Conservation (phyloP, 2,113 vertebrate species). For the Phrynocephalus versicolor region DNA sequence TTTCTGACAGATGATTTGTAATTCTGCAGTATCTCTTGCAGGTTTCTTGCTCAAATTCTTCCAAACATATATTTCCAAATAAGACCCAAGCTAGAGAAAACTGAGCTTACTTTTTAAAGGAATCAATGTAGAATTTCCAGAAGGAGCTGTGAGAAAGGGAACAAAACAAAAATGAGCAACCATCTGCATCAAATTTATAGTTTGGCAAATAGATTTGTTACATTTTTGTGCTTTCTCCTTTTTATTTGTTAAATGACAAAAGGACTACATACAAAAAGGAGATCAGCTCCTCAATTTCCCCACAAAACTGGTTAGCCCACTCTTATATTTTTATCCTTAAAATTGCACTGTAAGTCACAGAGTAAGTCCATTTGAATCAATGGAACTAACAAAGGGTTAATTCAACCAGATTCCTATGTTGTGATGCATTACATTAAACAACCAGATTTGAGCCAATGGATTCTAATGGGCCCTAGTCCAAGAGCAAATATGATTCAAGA, state of each 20-base stretch:
- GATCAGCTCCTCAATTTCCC: not conserved
- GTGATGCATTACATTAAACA: too few species aligned
- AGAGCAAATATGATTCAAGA: not conserved
- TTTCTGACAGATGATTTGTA: not conserved
- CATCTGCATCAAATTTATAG: not conserved
- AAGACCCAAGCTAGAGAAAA: not conserved
- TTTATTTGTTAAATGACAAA: not conserved
- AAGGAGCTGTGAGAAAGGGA: not conserved
- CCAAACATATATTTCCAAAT: not conserved
- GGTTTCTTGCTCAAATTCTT: not conserved
- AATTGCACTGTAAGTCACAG: too few species aligned
- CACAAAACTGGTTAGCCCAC: not conserved
- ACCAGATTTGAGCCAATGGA: not conserved
- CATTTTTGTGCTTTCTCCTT: not conserved
- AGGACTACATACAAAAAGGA: too few species aligned
- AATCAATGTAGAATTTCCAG: not conserved
- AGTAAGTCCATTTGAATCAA: too few species aligned
- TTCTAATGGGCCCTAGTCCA: not conserved
- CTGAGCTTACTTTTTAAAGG: not conserved
- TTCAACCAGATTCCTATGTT: too few species aligned
- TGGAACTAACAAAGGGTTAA: too few species aligned
- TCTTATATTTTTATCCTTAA: not conserved
- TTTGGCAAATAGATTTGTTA: not conserved
- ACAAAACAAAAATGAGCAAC: not conserved
- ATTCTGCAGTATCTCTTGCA: not conserved